Base-by-base conservation (phyloP, 2,797 vertebrate species). In the Leptatherina wallacei region DNA sequence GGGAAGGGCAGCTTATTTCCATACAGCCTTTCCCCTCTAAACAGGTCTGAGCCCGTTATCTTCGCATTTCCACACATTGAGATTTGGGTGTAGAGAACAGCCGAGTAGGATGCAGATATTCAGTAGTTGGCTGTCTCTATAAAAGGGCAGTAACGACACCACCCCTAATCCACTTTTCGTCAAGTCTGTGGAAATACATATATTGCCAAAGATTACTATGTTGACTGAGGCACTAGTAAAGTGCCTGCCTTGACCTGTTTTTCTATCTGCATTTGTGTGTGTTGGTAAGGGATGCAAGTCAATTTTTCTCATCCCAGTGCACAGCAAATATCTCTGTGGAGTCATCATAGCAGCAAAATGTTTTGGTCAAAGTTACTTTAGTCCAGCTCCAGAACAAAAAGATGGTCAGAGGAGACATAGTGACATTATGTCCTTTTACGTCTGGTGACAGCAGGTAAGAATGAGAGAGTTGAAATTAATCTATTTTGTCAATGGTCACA, bases 11-110 rank as follows among this genome's bases (percentile, higher is more conserved):
- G 68, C 81, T 88, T 86, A 68, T 87, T 75, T 83, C 61, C 75
- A 80, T 33, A 59, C 65, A 77, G 77, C 56, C 61, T 83, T 77
- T 62, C 58, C 56, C 35, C 40, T 82, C 75, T 68, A 61, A 69
- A 70, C 69, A 76, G 75, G 71, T 81, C 64, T 72, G 57, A 80
- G 70, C 80, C 76, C 24, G 73, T 86, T 88, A 88, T 89, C 87
- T 83, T 76, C 82, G 82, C 71, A 72, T 80, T 88, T 74, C 80
- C 81, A 80, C 80, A 60, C 71, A 60, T 69, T 73, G 74, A 80
- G 72, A 81, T 86, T 81, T 87, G 70, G 63, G 73, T 76, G 73
- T 70, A 59, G 77, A 61, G 72, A 83, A 85, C 69, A 80, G 80
- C 68, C 71, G 70, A 74, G 67, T 47, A 64, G 65, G 80, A 76